Evolutionary conservation across 2,888 invertebrate genomes (phyloP), one percentile per base, ranked within the genome.

Genomic region (Latrodectus elegans): DNA sequence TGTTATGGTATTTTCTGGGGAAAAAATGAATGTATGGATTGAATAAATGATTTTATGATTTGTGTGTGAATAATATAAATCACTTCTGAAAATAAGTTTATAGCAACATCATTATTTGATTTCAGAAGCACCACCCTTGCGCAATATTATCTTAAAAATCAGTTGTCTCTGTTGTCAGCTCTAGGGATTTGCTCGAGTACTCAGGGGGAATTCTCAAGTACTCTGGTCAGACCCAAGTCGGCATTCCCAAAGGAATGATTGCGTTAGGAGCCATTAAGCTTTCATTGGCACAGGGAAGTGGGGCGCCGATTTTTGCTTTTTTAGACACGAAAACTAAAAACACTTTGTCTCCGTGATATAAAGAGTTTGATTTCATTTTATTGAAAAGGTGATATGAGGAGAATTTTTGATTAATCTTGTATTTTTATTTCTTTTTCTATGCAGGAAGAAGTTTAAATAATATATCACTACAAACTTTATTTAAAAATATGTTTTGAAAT

Each of bases 131-230:
- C 38, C 6, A 4, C 38, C 38, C 1, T 38, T 6, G n/a, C 73
- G 53, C 55, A 73, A 22, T 73, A 53, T 55, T 53, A 55, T 53
- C 26, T 73, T 15, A 73, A 73, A 73, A 53, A 52, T 73, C 53
- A 55, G 14, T 55, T 52, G 53, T 55, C 15, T 53, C 53, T 22
- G 65, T 22, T 49, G 55, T 38, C 10, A 22, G 12, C 60, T 55
- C 51, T 38, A 71, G 78, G 70, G 70, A 70, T 38, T 79, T n/a
- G 15, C 12, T 15, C 12, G 53, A n/a, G 17, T 53, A 79, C 78
- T 52, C 52, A 12, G 70, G 10, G 78, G 78, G 78, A 79, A 79
- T 79, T 71, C 71, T 55, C 53, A 79, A 79, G 70, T 71, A 12
- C 60, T 60, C 14, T 38, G 38, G 60, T 15, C 60, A 11, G n/a